Conservation (phyloP, 2,888 invertebrate species). For the Cantharis rufa region DNA sequence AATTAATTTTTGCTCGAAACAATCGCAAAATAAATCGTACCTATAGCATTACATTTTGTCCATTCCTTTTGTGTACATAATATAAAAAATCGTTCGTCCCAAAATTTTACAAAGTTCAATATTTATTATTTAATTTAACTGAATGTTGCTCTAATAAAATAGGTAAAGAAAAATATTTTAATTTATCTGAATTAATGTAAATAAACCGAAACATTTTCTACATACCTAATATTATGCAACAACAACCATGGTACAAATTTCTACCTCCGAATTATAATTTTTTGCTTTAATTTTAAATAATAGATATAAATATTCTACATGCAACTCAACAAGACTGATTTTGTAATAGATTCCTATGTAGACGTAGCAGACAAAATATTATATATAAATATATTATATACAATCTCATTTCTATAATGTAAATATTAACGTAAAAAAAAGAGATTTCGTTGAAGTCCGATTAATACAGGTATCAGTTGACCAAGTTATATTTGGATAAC, state of each 20-base stretch:
- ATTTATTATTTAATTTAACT: neutral
- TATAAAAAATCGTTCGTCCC: slow-evolving; percentile 10
- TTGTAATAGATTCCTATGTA: slow-evolving; percentile 52
- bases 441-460: slow-evolving; percentile 11
- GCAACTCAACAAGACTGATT: slow-evolving; percentile 56
- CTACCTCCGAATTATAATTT: slow-evolving; percentile 47
- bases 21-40: neutral
- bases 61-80: neutral
- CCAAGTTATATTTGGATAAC: slow-evolving; percentile 4
- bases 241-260: slow-evolving; percentile 41
- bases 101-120: slow-evolving; percentile 9
- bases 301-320: slow-evolving; percentile 23
- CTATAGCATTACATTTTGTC: neutral
- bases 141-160: neutral
- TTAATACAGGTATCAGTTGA: slow-evolving; percentile 23
- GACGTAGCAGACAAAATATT: slow-evolving; percentile 27
- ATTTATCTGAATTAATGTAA: neutral
- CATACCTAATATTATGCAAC: neutral
- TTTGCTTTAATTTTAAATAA: slow-evolving; percentile 28
- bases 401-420: slow-evolving; percentile 25
- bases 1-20: neutral
- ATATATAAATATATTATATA: slow-evolving; percentile 29
- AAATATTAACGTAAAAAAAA: slow-evolving; percentile 16
- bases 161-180: neutral
- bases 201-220: slow-evolving; percentile 22